A percentile compares a stretch with the other conserved stretches of the same genome.
Conservation (phyloP, 2,797 vertebrate species). For the Catostomus latipinnis region DNA sequence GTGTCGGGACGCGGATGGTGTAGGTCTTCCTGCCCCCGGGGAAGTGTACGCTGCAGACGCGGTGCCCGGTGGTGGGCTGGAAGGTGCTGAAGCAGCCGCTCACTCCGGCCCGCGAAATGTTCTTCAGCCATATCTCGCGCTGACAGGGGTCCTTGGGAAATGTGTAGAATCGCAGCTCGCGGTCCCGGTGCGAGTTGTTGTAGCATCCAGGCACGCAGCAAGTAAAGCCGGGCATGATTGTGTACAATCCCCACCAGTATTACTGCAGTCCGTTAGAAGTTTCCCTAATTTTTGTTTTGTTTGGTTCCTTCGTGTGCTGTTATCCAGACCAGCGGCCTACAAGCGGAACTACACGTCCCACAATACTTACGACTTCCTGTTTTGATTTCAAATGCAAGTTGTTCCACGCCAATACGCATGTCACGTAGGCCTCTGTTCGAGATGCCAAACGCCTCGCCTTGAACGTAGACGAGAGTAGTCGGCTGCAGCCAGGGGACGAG, state of each 20-base stretch:
- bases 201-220: slow-evolving; percentile 99
- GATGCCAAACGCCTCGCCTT: no score
- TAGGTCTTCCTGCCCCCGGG: slow-evolving; percentile 95
- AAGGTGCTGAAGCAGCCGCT: slow-evolving; percentile 98
- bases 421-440: neutral
- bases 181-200: slow-evolving; percentile 96
- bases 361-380: slow-evolving; percentile 85
- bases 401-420: neutral
- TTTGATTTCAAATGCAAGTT: slow-evolving; percentile 65
- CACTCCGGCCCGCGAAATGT: slow-evolving; percentile 95
- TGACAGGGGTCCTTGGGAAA: slow-evolving; percentile 94
- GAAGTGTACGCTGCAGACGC: slow-evolving; percentile 97
- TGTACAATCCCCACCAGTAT: slow-evolving; percentile 8
- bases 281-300: slow-evolving; percentile 72
- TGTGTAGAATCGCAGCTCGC: slow-evolving; percentile 94
- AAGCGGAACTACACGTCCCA: slow-evolving; percentile 87
- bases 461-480: no score
- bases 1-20: slow-evolving; percentile 90
- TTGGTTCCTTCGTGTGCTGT: slow-evolving; percentile 76
- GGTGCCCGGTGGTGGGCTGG: slow-evolving; percentile 95
- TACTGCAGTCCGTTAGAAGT: slow-evolving; percentile 49
- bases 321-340: slow-evolving; percentile 75
- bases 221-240: slow-evolving; percentile 93
- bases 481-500: no score
- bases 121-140: slow-evolving; percentile 94